These are phyloP conservation scores for Danio kyathit DNA, from an alignment of 2,797 vertebrate species.

Conservation along the genomic window DNA sequence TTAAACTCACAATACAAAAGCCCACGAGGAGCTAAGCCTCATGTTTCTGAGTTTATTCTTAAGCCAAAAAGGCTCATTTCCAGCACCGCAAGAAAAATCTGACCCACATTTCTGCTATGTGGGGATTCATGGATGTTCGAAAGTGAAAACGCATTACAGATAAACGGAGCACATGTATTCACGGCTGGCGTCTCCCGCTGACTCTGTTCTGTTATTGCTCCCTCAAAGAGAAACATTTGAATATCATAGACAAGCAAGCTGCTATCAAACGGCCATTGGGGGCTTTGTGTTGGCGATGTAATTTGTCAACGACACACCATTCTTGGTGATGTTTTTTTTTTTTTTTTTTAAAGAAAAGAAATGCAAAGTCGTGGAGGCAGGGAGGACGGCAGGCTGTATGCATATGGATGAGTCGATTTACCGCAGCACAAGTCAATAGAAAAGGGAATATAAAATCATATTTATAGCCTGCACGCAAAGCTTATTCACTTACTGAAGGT, in stretches of 20 bases:
- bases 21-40: conserved; percentile 22
- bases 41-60: neutral
- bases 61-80: conserved; percentile 34
- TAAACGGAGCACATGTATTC: conserved; percentile 46
- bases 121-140: conserved; percentile 49
- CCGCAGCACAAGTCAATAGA: conserved; percentile 6
- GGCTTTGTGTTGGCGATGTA: conserved; percentile 37
- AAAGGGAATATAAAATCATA: conserved; percentile 11
- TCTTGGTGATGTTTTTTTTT: neutral
- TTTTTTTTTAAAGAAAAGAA: neutral
- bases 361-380: conserved; percentile 12
- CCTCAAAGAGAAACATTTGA: conserved; percentile 48
- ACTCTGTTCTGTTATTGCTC: conserved; percentile 38
- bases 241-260: conserved; percentile 38
- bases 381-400: neutral
- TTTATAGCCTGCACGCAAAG: conserved; percentile 22
- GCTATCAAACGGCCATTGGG: conserved; percentile 48
- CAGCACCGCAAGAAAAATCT: conserved; percentile 25
- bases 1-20: conserved; percentile 11
- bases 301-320: conserved; percentile 33
- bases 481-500: conserved; percentile 5
- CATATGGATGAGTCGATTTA: conserved; percentile 16
- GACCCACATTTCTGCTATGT: conserved; percentile 32
- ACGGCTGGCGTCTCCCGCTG: conserved; percentile 34
- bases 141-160: conserved; percentile 48